Percentiles rank a stretch among this genome's conserved stretches.
These are phyloP conservation scores for Lithosia quadra DNA, from an alignment of 2,888 invertebrate species.

Conservation along the genomic window DNA sequence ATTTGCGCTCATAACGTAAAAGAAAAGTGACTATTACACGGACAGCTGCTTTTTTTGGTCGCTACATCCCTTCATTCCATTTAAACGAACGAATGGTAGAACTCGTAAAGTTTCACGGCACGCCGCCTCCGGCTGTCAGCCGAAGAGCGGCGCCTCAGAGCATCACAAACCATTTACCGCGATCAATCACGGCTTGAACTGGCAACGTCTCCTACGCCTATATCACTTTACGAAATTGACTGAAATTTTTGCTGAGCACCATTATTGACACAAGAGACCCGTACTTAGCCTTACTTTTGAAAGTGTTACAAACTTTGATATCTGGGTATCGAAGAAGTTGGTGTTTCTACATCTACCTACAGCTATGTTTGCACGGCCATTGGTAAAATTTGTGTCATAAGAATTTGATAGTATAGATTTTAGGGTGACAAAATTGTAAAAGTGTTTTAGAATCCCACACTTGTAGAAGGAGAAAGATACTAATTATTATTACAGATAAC, in stretches of 20 bases:
- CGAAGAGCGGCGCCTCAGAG: conserved; percentile 49
- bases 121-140: conserved; percentile 63
- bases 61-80: conserved; percentile 49
- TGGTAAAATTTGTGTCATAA: background rate
- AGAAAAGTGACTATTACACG: conserved; percentile 49
- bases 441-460: too few relatives aligned
- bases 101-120: conserved; percentile 73
- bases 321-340: conserved; percentile 41
- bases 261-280: conserved; percentile 51
- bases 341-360: conserved; percentile 31
- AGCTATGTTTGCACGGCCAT: background rate
- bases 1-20: conserved; percentile 52
- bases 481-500: too few relatives aligned
- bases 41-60: conserved; percentile 53
- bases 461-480: too few relatives aligned
- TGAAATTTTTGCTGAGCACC: conserved; percentile 67
- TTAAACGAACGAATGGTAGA: conserved; percentile 52
- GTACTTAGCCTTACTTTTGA: conserved; percentile 44
- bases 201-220: conserved; percentile 64
- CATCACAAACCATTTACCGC: conserved; percentile 76
- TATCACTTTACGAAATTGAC: conserved; percentile 74
- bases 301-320: conserved; percentile 39
- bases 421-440: too few relatives aligned
- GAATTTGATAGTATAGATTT: background rate
- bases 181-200: conserved; percentile 73